phyloP scores from a whole-genome alignment of 2,797 vertebrate genomes.

The Phataginus tetradactyla region DNA sequence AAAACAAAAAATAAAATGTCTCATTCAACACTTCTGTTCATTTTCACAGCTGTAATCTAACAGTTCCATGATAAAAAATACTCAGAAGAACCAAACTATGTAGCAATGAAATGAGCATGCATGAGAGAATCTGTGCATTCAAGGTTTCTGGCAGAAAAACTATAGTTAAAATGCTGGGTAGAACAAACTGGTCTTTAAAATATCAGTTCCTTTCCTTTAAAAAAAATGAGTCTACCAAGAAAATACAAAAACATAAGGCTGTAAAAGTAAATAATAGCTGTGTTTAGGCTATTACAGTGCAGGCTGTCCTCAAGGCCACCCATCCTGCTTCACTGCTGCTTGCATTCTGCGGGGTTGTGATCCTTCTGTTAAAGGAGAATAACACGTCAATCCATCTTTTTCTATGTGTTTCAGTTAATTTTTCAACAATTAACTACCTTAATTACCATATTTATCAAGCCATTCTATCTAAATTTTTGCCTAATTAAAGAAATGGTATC shows the following conservation, averaged over 20 bases:
- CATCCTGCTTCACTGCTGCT: conserved; percentile 96
- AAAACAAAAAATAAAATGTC: conserved; percentile 84
- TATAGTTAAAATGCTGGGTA: conserved; percentile 95
- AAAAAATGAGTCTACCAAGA: conserved; percentile 98
- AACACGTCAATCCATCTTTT: conserved; percentile 78
- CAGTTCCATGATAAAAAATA: conserved; percentile 94
- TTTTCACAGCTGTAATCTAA: conserved; percentile 94
- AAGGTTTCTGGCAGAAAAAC: conserved; percentile 90
- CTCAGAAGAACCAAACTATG: conserved; percentile 96
- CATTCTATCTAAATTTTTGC: background rate
- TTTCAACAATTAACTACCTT: conserved; percentile 41
- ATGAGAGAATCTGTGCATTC: conserved; percentile 86
- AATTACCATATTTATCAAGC: conserved; percentile 1
- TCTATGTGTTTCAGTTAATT: conserved; percentile 42
- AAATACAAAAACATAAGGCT: conserved; percentile 99
- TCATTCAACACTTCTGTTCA: conserved; percentile 86
- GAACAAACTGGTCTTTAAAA: conserved; percentile 90
- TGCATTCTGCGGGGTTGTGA: conserved; percentile 97
- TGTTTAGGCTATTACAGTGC: conserved; percentile 97
- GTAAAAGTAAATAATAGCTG: conserved; percentile 97
- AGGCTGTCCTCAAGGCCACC: conserved; percentile 95
- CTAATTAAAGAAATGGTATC: background rate
- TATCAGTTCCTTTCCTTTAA: conserved; percentile 86
- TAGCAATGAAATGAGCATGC: conserved; percentile 94
- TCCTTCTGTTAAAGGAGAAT: conserved; percentile 94